Conservation (phyloP, 2,888 invertebrate species). For the Phaedon cochleariae region DNA sequence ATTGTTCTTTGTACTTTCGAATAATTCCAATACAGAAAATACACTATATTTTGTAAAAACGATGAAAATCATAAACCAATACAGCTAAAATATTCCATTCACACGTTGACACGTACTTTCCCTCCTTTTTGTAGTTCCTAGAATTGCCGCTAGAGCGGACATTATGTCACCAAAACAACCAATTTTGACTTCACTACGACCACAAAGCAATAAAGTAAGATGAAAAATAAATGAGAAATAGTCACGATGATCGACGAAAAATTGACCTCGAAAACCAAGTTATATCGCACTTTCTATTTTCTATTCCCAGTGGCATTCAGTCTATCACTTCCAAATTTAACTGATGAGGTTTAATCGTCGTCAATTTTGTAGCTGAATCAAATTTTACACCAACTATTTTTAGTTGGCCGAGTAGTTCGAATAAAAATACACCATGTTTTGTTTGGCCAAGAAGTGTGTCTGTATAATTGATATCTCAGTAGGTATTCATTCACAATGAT, state of each 20-base stretch:
- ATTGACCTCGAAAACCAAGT: conserved; percentile 13
- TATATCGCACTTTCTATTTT: conserved; percentile 14
- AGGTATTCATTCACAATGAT: too few species aligned
- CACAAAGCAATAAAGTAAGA: too few species aligned
- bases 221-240: too few species aligned
- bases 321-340: conserved; percentile 54
- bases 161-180: conserved; percentile 58
- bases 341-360: conserved; percentile 50
- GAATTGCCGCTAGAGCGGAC: conserved; percentile 58
- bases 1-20: too few species aligned
- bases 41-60: too few species aligned
- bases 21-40: too few species aligned
- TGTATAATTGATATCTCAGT: too few species aligned
- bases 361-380: conserved; percentile 46
- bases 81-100: neutral
- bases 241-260: neutral
- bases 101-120: conserved; percentile 51
- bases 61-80: too few species aligned
- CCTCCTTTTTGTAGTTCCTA: conserved; percentile 55
- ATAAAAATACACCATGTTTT: conserved; percentile 28
- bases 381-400: conserved; percentile 45
- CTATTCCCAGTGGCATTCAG: conserved; percentile 11
- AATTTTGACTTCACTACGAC: conserved; percentile 52
- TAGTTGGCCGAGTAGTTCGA: conserved; percentile 37
- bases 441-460: conserved; percentile 21